These are phyloP conservation scores for Hippocampus abdominalis DNA, from an alignment of 2,113 vertebrate species.

Conservation along the genomic window DNA sequence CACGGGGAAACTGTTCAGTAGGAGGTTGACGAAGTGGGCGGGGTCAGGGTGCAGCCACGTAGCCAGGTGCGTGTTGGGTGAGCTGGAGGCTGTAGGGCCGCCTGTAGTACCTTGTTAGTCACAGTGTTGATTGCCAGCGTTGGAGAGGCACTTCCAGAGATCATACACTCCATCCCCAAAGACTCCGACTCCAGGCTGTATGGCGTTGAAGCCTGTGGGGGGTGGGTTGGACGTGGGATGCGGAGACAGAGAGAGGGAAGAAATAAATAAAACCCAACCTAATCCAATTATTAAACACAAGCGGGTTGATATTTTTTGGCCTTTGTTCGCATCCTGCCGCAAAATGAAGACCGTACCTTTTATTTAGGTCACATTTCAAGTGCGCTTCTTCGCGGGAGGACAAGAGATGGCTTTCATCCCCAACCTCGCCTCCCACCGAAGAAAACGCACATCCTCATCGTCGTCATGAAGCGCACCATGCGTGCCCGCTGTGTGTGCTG, in stretches of 20 bases:
- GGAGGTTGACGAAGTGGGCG: conserved; percentile 69
- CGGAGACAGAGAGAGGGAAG: conserved; percentile 34
- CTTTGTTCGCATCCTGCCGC: conserved; percentile 6
- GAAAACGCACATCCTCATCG: background rate
- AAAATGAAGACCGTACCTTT: conserved; percentile 47
- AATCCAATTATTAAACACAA: conserved; percentile 57
- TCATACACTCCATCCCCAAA: conserved; percentile 94
- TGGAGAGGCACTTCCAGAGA: conserved; percentile 94
- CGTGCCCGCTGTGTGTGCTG: conserved; percentile 45
- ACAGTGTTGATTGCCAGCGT: conserved; percentile 96
- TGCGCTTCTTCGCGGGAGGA: conserved; percentile 48
- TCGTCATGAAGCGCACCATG: background rate
- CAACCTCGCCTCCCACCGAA: conserved; percentile 25
- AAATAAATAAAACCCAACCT: conserved; percentile 30
- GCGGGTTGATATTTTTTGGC: conserved; percentile 18
- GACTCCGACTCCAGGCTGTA: conserved; percentile 92
- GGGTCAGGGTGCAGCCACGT: conserved; percentile 65
- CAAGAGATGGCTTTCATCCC: conserved; percentile 24
- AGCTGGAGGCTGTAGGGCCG: conserved; percentile 66
- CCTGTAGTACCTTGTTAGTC: conserved; percentile 89
- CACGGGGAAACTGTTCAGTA: conserved; percentile 64
- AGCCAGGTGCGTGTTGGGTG: conserved; percentile 68
- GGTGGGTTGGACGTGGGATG: conserved; percentile 28
- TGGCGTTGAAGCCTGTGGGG: conserved; percentile 83
- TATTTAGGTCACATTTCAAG: conserved; percentile 74